These are phyloP conservation scores for Acromyrmex heyeri DNA, from an alignment of 1,140 invertebrate species.

Conservation along the genomic window DNA sequence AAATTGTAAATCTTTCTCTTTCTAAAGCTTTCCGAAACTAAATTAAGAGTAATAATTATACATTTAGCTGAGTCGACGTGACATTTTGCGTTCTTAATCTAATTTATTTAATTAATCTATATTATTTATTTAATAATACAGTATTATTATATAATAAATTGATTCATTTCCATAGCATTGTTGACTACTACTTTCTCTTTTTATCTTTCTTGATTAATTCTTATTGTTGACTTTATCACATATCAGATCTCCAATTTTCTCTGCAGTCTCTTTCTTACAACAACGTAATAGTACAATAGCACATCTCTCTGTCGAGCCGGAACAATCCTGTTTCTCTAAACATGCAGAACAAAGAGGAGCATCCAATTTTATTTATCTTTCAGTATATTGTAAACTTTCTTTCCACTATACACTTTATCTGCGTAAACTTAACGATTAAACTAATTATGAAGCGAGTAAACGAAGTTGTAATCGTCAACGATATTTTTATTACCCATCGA, in stretches of 20 bases:
- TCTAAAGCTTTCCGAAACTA: conserved; percentile 6
- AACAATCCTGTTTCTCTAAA: neutral
- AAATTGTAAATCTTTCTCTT: neutral
- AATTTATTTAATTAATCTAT: neutral
- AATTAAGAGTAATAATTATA: neutral
- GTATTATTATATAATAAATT: neutral
- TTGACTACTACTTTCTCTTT: neutral
- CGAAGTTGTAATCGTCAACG: neutral
- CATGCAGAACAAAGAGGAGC: conserved; percentile 1
- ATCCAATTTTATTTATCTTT: conserved; percentile 34
- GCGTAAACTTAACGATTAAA: neutral
- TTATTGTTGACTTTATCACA: neutral
- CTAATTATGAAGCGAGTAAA: neutral
- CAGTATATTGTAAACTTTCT: neutral
- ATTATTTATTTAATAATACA: neutral
- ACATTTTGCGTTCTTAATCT: neutral
- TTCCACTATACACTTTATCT: neutral
- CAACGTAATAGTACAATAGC: conserved; percentile 10
- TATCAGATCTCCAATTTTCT: neutral
- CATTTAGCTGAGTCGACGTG: neutral
- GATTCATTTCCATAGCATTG: neutral
- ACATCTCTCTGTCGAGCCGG: neutral
- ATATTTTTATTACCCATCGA: neutral
- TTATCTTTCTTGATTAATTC: neutral
- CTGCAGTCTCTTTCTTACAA: neutral